These are phyloP conservation scores for Corbicula japonica DNA, from an alignment of 2,888 invertebrate genomes.

Conservation along the genomic window DNA sequence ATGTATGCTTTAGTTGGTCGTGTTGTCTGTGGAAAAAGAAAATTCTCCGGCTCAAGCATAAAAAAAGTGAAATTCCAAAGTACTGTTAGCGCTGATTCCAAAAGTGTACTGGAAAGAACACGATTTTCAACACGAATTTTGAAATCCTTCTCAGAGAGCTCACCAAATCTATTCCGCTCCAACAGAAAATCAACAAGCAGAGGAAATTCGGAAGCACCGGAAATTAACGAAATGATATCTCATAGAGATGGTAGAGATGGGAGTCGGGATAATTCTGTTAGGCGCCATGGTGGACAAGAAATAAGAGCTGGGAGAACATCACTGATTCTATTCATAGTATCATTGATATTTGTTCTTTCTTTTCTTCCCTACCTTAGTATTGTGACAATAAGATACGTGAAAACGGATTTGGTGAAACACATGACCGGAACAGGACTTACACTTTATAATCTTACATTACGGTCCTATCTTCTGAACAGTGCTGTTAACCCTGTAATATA, in stretches of 20 bases:
- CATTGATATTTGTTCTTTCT: slow-evolving; percentile 69
- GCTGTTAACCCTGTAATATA: slow-evolving; percentile 74
- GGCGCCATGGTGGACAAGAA: slow-evolving; percentile 63
- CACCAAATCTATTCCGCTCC: slow-evolving; percentile 35
- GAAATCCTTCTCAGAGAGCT: slow-evolving; percentile 47
- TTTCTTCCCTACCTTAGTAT: slow-evolving; percentile 74
- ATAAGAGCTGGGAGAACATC: slow-evolving; percentile 69
- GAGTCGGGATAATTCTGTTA: slow-evolving; percentile 55
- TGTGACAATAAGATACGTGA: slow-evolving; percentile 62
- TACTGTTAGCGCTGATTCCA: slow-evolving; percentile 2
- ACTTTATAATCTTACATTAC: slow-evolving; percentile 67
- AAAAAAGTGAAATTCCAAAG: background rate
- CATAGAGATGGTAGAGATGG: slow-evolving; percentile 30
- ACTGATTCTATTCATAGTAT: slow-evolving; percentile 72
- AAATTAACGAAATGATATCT: slow-evolving; percentile 47
- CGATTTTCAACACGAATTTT: slow-evolving; percentile 46
- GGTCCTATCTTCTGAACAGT: slow-evolving; percentile 70
- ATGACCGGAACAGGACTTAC: slow-evolving; percentile 54
- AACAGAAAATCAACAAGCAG: slow-evolving; percentile 1
- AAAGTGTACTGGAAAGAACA: slow-evolving; percentile 1
- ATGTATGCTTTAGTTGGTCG: slow-evolving; percentile 69
- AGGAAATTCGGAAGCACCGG: slow-evolving; percentile 11
- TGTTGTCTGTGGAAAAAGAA: slow-evolving; percentile 45
- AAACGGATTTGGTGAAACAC: slow-evolving; percentile 39
- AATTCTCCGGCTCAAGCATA: slow-evolving; percentile 10